A percentile compares a stretch with the other conserved stretches of the same genome.
phyloP scores from a whole-genome alignment of 2,797 vertebrate genomes.

The Tolypeutes matacus region DNA sequence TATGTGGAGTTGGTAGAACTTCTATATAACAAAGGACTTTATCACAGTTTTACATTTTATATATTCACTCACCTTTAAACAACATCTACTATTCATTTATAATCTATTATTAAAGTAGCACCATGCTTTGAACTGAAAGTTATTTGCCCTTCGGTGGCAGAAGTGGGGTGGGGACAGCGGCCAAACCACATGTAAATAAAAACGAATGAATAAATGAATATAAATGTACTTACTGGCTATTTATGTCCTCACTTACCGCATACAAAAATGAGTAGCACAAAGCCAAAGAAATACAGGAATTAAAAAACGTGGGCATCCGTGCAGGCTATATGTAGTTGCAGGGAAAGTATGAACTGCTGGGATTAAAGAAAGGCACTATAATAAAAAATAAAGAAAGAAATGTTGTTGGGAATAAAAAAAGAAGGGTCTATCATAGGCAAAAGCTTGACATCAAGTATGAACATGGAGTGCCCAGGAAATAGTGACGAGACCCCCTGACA shows the following conservation, averaged over 20 bases:
- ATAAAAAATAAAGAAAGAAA: background rate
- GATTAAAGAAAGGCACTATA: background rate
- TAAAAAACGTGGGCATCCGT: background rate
- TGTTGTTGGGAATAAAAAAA: background rate
- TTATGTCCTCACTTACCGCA: background rate
- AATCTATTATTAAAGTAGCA: slow-evolving; percentile 28
- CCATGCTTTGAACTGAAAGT: background rate
- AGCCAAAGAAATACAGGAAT: background rate
- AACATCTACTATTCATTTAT: background rate
- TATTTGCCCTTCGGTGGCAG: background rate
- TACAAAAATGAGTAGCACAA: background rate
- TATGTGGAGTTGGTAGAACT: background rate
- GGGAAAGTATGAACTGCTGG: no score
- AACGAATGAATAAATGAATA: slow-evolving; percentile 1
- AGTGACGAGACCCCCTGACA: background rate
- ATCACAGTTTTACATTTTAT: background rate
- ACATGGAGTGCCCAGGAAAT: background rate
- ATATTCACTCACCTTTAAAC: background rate
- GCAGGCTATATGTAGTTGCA: background rate
- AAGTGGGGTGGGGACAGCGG: no score
- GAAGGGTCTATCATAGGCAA: background rate
- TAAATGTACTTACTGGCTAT: background rate
- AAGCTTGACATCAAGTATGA: background rate
- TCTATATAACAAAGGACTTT: background rate
- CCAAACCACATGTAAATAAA: background rate